Percentiles rank a stretch among this genome's conserved stretches.
Conservation (phyloP, 2,888 invertebrate genomes). For the Trissonchulus latispiculum region DNA sequence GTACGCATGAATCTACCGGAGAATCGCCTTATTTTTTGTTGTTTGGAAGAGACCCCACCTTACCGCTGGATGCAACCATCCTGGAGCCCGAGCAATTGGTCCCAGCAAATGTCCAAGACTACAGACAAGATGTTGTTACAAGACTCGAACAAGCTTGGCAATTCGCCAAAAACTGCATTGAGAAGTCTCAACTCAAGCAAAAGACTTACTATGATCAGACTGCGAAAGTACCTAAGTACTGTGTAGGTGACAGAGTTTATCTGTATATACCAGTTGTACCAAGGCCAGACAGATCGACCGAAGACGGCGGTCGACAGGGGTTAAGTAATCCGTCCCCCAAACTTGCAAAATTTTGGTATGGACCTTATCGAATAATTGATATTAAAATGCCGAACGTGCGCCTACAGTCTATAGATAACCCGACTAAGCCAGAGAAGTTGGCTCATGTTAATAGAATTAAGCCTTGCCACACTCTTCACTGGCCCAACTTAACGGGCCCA, state of each 20-base stretch:
- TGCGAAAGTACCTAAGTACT: background rate
- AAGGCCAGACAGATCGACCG: too few species aligned
- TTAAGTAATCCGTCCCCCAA: background rate
- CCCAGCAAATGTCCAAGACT: background rate
- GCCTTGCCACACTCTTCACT: background rate
- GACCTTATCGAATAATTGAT: background rate
- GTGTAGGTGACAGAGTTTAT: conserved; percentile 1
- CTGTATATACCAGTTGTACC: background rate
- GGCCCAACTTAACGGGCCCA: background rate
- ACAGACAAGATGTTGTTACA: background rate
- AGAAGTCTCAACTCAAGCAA: background rate
- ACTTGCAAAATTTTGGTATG: background rate
- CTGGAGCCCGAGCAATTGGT: too few species aligned
- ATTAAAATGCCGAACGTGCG: background rate
- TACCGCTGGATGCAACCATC: conserved; percentile 25
- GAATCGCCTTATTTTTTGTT: conserved; percentile 27
- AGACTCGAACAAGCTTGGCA: background rate
- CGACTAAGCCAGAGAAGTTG: background rate
- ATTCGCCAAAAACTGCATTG: background rate
- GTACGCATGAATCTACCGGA: conserved; percentile 26
- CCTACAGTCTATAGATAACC: background rate
- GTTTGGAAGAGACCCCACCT: conserved; percentile 24
- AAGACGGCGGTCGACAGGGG: background rate
- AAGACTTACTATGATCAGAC: conserved; percentile 15
- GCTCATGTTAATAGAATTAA: background rate